Base-by-base conservation (phyloP, 53 echinoderm and acorn worm species). In the Crossaster papposus region DNA sequence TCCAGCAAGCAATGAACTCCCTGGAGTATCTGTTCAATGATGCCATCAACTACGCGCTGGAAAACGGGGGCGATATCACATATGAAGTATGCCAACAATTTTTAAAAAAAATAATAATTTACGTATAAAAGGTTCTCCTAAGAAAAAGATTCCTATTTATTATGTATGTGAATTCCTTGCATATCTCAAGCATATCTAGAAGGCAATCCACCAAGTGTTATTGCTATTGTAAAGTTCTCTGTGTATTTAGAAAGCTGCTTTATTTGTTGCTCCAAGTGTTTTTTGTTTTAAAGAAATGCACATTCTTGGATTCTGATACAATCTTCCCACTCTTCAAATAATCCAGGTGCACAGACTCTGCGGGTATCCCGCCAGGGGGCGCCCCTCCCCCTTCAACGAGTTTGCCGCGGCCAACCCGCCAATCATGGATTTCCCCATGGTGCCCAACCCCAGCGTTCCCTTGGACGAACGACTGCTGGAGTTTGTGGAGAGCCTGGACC, bases 401-500 rank as follows among this genome's bases (percentile, higher is more conserved):
- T 96, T 93, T 85, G 96, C 96, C 72, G 73, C 93, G 17, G 84
- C 83, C 54, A 95, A 96, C 92, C 89, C 90, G 36, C 93, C 94
- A 11, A 88, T 89, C n/a, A 74, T 94, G 1, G 92, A 93, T 84
- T 79, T 96, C 54, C 96, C 96, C 81, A 93, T 96, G 71, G 94
- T 94, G 23, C 96, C 96, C 50, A 93, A 94, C 90, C 93, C 94
- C 2, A 91, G 93, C 77, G 50, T 95, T 20, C 96, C 96, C 1
- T 77, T 96, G 81, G 96, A 96, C 34, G 92, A 95, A 81, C 81
- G 93, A 79, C 85, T 96, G 73, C 85, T 96, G 6, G 83, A 90
- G 78, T 96, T 96, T 78, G 93, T 97, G 44, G 86, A 91, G 51
- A 95, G 91, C 32, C 87, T 97, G 79, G 94, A 95, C 83, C 91